Conservation (phyloP, 1,140 invertebrate genomes). For the Hypothenemus hampei region DNA sequence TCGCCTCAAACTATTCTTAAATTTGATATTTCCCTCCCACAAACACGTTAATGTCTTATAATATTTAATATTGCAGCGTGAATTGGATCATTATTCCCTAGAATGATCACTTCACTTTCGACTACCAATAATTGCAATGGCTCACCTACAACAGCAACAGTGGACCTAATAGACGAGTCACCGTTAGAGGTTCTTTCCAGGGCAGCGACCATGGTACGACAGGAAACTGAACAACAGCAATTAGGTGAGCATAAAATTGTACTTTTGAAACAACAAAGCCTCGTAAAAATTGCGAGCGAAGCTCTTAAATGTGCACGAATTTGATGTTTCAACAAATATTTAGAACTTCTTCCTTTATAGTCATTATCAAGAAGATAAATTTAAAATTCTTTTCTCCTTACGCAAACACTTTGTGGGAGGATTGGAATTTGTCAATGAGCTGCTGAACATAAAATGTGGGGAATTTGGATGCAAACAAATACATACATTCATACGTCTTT, state of each 20-base stretch:
- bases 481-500: too few species aligned
- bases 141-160: slow-evolving; percentile 36
- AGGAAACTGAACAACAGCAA: slow-evolving; percentile 49
- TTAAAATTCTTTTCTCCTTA: slow-evolving; percentile 18
- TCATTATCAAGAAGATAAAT: slow-evolving; percentile 8
- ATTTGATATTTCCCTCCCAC: not conserved
- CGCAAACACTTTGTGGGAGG: slow-evolving; percentile 10
- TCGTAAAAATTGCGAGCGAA: too few species aligned
- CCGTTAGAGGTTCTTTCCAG: slow-evolving; percentile 82
- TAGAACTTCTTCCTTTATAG: slow-evolving; percentile 6
- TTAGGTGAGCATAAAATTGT: slow-evolving; percentile 19
- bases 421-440: slow-evolving; percentile 11
- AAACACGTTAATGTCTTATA: not conserved
- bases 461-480: too few species aligned
- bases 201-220: slow-evolving; percentile 87
- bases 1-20: not conserved
- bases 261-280: too few species aligned
- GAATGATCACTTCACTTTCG: slow-evolving; percentile 34
- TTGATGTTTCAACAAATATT: too few species aligned
- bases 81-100: not conserved
- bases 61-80: not conserved
- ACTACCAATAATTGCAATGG: slow-evolving; percentile 21
- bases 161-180: too few species aligned
- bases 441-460: too few species aligned
- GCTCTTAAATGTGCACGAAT: too few species aligned